Evolutionary conservation across 1,140 invertebrate genomes (phyloP), one percentile per base, ranked within the genome.

Genomic region (Temnothorax curvispinosus): DNA sequence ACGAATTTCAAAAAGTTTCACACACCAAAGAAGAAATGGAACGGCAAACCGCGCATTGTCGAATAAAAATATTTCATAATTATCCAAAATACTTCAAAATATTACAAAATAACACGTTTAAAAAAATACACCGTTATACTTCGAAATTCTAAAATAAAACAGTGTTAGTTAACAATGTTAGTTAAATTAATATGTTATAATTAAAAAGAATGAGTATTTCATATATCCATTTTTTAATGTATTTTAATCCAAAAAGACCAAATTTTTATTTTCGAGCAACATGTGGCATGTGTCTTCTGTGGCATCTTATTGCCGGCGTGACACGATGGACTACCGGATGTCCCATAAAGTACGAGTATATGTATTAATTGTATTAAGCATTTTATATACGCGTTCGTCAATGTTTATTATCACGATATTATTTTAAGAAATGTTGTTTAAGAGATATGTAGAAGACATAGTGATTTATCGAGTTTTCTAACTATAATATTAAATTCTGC

Each of bases 401-500:
- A 44, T 18, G 18, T 38, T 87, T 47, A 41, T 72, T 65, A 64
- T 27, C 27, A 27, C 27, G 27, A 27, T 27, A 27, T 84, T 65
- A 87, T 84, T 60, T 69, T 9, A 35, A 27, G 13, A 78, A 56
- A 21, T 2, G 44, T 27, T 44, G 32, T 80, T 52, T 21, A 18
- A 87, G 27, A 27, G 27, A 27, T 27, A 27, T 27, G 27, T 27
- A 27, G 27, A 27, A 27, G 47, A 74, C 18, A 13, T 32, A 8
- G 15, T 41, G 27, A 27, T 41, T 52, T 11, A 2, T 47, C 6
- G 38, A 9, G n/a, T 5, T 0, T 7, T n/a, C 62, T 58, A 74
- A 50, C n/a, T 44, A 87, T 44, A 87, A 76, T 81, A 82, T 76
- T 88, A 60, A 54, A 9, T 8, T 13, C 9, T 35, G 1, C 6